Base-by-base conservation (phyloP, 2,113 vertebrate genomes). In the Ceyx margarethae region DNA sequence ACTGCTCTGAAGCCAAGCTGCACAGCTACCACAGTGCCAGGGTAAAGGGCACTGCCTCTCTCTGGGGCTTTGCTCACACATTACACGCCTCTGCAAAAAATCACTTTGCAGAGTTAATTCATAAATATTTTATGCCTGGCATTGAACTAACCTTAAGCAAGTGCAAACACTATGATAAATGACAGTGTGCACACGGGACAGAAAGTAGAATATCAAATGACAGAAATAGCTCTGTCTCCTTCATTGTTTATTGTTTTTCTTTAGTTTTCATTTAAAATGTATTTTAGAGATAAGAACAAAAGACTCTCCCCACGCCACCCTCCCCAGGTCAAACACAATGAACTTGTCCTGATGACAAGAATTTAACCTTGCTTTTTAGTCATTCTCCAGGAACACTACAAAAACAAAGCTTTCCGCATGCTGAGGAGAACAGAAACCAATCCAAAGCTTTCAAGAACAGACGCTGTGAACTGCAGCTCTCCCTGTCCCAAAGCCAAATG, bases 21-120 rank as follows among this genome's bases (percentile, higher is more conserved):
- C 73, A 28, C 45, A 54, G 46, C 33, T 1, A 0, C 43, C 6
- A 9, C 1, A 5, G 25, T 0, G 3, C 1, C 1, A 56, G 23
- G 69, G 15, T 29, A 35, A 53, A 56, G 23, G 65, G 7, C 29
- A 71, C 20, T 2, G 7, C 16, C 73, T 58, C n/a, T 66, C 61
- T 68, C 25, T 5, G 42, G n/a, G 13, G 15, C 62, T 61, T 9
- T 11, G 15, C 21, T 11, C n/a, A 15, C 0, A 2, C 7, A 3
- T 2, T 18, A 13, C 6, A 9, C 29, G 21, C 11, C 61, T 35
- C 50, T 42, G 58, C 40, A 81, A 43, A 84, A 66, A 53, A 75
- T 22, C 46, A 33, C 48, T 72, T 25, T 16, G 60, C 1, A 2
- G 16, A 68, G 40, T 8, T 42, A 14, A 65, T 12, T 45, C 25